Evolutionary conservation across 2,797 vertebrate genomes (phyloP).

Genomic region (Spheniscus humboldti): DNA sequence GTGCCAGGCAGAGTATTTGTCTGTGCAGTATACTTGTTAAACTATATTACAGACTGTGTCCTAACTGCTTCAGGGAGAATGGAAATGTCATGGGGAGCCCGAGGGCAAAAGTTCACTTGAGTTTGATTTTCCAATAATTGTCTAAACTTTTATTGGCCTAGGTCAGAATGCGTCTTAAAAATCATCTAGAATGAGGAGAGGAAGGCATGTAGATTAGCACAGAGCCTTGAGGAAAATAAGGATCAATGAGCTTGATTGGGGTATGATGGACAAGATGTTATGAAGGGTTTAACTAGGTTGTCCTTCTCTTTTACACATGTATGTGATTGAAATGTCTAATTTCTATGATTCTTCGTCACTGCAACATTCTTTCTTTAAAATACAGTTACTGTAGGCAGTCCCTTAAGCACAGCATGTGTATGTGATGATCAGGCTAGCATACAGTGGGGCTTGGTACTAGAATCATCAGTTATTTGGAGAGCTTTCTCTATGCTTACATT

Average conservation of each 20-base stretch:
- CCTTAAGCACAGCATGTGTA: neutral
- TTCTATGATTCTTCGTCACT: neutral
- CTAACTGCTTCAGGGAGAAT: neutral
- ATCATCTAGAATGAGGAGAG: neutral
- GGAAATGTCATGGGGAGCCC: neutral
- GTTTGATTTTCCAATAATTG: neutral
- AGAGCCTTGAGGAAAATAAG: neutral
- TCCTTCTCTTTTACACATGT: neutral
- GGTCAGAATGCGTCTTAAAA: neutral
- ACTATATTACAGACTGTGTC: rapidly evolving
- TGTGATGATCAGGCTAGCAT: neutral
- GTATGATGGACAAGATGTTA: neutral
- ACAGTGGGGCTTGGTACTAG: neutral
- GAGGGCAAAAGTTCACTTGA: neutral
- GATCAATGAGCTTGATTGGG: neutral
- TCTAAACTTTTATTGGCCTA: neutral
- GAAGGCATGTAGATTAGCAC: neutral
- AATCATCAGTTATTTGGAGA: neutral
- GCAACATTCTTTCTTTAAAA: neutral
- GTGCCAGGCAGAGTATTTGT: neutral
- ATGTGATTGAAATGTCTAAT: neutral
- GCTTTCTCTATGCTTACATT: neutral
- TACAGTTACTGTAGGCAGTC: neutral
- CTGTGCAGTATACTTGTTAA: neutral
- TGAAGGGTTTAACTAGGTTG: neutral